Base-by-base conservation (phyloP, 23 tunicate genomes). In the Botrylloides violaceus region DNA sequence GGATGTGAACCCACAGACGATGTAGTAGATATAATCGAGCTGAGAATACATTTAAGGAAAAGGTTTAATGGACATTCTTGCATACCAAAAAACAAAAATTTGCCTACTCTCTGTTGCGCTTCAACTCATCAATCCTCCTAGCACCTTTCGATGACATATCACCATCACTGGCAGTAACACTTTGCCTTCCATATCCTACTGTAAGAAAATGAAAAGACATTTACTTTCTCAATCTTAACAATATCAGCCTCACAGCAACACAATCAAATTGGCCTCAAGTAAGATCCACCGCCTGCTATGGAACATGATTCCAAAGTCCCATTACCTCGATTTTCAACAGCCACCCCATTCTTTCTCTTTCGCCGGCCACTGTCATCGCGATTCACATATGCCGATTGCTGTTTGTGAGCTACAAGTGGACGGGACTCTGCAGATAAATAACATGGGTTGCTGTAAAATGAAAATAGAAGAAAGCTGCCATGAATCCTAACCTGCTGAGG, bases 1-100 rank as follows among this genome's bases (percentile, higher is more conserved):
- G 49, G 65, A 29, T 60, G 74, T 68, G 56, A 43, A 43, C 49
- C 74, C 18, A 68, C 29, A 12, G 74, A 68, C 4, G 74, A 68
- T 2, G 56, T 1, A 23, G 49, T 68, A 4, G 74, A 68, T 39
- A 43, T 32, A 55, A 37, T 68, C 23, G 74, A 68, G 58, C 74
- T 68, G 57, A 68, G 29, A n/a, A n/a, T n/a, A n/a, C n/a, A n/a
- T n/a, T n/a, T n/a, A 12, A 68, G 37, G 23, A 20, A 43, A 9
- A 43, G 15, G n/a, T n/a, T n/a, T n/a, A n/a, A n/a, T n/a, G n/a
- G n/a, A n/a, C n/a, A n/a, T n/a, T n/a, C n/a, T n/a, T n/a, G n/a
- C n/a, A n/a, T n/a, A n/a, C n/a, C n/a, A n/a, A n/a, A n/a, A n/a
- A n/a, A n/a, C n/a, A n/a, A n/a, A n/a, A n/a, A n/a, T n/a, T n/a